phyloP scores from a whole-genome alignment of 2,797 vertebrate genomes.

The Rachycentron canadum region DNA sequence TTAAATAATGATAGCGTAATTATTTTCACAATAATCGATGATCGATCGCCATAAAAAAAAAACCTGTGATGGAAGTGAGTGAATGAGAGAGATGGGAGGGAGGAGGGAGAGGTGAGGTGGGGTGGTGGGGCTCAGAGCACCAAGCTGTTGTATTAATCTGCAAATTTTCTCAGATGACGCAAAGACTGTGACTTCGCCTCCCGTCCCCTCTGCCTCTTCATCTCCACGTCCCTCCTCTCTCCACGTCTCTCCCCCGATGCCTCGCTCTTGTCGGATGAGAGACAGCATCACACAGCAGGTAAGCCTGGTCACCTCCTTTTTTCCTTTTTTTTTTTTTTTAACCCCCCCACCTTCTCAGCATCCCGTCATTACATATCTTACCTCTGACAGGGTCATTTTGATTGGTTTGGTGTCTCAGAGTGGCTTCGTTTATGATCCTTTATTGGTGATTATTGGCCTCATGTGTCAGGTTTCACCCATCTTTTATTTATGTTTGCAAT shows the following conservation, averaged over 20 bases:
- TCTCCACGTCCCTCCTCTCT: constrained; percentile 56
- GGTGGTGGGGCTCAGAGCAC: constrained; percentile 59
- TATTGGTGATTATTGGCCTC: background rate
- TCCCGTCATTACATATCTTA: background rate
- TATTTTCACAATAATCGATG: background rate
- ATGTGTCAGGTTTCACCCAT: background rate
- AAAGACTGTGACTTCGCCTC: constrained; percentile 78
- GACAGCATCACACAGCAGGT: constrained; percentile 79
- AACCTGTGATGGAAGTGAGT: constrained; percentile 20
- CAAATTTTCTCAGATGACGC: constrained; percentile 86
- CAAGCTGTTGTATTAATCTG: constrained; percentile 86
- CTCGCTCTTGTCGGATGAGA: constrained; percentile 74
- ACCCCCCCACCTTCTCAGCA: constrained; percentile 8
- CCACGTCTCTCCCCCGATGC: constrained; percentile 73
- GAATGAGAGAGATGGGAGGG: constrained; percentile 15
- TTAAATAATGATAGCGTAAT: background rate
- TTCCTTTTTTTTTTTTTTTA: background rate
- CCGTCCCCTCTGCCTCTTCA: constrained; percentile 55
- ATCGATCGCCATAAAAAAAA: background rate
- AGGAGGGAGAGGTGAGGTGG: constrained; percentile 7
- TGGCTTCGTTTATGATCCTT: background rate
- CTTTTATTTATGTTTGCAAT: background rate
- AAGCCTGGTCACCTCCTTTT: constrained; percentile 48
- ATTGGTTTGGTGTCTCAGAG: background rate
- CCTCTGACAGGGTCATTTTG: background rate